Evolutionary conservation across 2,888 invertebrate genomes (phyloP).

Genomic region (Aelia acuminata): DNA sequence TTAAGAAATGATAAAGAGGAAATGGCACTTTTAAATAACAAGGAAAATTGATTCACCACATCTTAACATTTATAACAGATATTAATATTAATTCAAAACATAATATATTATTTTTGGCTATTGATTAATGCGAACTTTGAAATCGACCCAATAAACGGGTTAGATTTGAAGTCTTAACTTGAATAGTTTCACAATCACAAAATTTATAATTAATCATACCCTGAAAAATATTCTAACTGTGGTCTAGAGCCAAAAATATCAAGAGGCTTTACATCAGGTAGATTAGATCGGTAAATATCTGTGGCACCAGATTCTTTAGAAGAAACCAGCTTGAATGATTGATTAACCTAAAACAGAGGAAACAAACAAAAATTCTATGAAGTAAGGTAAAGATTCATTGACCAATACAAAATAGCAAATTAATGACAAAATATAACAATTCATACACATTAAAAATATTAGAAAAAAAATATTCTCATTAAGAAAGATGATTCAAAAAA

Average conservation of each 20-base stretch:
- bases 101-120: slow-evolving; percentile 3
- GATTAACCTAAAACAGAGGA: not conserved
- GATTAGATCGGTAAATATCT: slow-evolving; percentile 5
- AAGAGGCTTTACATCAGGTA: slow-evolving; percentile 68
- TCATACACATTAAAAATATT: not conserved
- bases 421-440: not conserved
- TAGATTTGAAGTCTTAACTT: not conserved
- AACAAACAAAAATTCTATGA: not conserved
- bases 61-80: no score
- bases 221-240: slow-evolving; percentile 80
- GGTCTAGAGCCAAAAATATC: slow-evolving; percentile 79
- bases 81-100: not conserved
- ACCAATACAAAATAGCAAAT: not conserved
- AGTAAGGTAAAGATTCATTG: not conserved
- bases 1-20: no score
- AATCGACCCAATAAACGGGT: not conserved
- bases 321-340: not conserved
- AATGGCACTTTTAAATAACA: no score
- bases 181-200: slow-evolving; percentile 20
- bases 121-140: not conserved
- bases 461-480: not conserved
- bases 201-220: slow-evolving; percentile 65
- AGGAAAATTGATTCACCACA: no score
- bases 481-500: not conserved
- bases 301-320: slow-evolving; percentile 1